Evolutionary conservation across 2,797 vertebrate species (phyloP).

Genomic region (Phrynocephalus vlangalii): DNA sequence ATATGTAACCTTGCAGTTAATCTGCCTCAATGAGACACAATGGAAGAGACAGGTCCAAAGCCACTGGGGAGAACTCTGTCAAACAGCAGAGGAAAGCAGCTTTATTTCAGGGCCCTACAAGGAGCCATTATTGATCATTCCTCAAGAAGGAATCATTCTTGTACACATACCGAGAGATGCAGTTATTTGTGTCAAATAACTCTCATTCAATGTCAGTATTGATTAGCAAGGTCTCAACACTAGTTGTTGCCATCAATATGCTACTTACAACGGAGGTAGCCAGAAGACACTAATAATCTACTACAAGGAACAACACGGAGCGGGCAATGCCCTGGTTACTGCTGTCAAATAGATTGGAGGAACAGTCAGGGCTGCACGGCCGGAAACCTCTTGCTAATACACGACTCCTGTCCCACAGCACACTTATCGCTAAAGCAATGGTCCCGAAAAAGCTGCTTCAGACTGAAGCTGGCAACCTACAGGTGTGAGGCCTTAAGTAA

Average conservation of each 20-base stretch:
- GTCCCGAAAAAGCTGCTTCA: slow-evolving; percentile 43
- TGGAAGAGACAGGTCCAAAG: slow-evolving; percentile 78
- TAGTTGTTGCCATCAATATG: slow-evolving; percentile 85
- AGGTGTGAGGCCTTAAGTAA: slow-evolving; percentile 75
- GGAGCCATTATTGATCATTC: slow-evolving; percentile 84
- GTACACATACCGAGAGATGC: slow-evolving; percentile 73
- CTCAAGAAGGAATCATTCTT: slow-evolving; percentile 81
- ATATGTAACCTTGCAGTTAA: slow-evolving; percentile 86
- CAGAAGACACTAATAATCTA: slow-evolving; percentile 67
- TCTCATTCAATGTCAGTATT: slow-evolving; percentile 81
- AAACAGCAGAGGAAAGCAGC: slow-evolving; percentile 75
- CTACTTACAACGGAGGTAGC: slow-evolving; percentile 80
- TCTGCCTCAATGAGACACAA: slow-evolving; percentile 80
- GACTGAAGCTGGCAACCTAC: slow-evolving; percentile 66
- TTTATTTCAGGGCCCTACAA: slow-evolving; percentile 73
- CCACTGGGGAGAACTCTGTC: slow-evolving; percentile 78
- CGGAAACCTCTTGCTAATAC: slow-evolving; percentile 55
- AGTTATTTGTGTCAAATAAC: slow-evolving; percentile 84
- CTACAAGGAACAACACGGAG: slow-evolving; percentile 69
- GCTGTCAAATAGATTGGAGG: slow-evolving; percentile 42
- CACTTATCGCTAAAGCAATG: slow-evolving; percentile 15
- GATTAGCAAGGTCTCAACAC: slow-evolving; percentile 86
- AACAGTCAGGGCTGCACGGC: slow-evolving; percentile 56
- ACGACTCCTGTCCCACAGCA: slow-evolving; percentile 49
- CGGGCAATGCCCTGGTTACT: slow-evolving; percentile 56